Evolutionary conservation across 2,113 vertebrate genomes (phyloP), one percentile per base, ranked within the genome.

Genomic region (Corydoras maculifer): DNA sequence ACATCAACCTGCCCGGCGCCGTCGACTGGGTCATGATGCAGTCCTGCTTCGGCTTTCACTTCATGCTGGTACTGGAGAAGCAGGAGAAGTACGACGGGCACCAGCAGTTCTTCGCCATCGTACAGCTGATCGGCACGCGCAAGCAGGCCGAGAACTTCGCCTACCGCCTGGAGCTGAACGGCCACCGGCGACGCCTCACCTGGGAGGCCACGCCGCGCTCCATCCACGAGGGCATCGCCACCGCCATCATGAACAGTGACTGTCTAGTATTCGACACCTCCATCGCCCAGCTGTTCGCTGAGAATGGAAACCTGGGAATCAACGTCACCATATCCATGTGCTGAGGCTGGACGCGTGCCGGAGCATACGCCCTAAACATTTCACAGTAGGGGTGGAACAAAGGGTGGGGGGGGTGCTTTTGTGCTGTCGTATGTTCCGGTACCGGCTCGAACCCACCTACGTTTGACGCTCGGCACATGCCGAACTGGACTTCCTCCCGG

Each of bases 21-120:
- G 96, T 98, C 78, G 96, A 99, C 93, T 99, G 97, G 97, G 96
- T 99, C 18, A 99, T 99, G 96, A 99, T 99, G 97, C 97, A 99
- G 91, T 98, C 95, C 35, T 99, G 97, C 83, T 99, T 99, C 73
- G 95, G 96, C 81, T 98, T 98, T 87, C 97, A 99, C 85, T 98
- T 99, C 87, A 98, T 99, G 97, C 85, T 98, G 75, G 95, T 99
- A 11, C 84, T 99, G 89, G 96, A 99, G 91, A 99, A 99, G 86
- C 97, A 99, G 89, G 96, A 98, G 80, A 99, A 99, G 62, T 99
- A 98, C 0, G 96, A 99, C 70, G 97, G 97, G 69, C 97, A 99
- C 88, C 96, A 99, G 89, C 96, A 99, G 86, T 99, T 99, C 91
- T 98, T 99, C 62, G 96, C 97, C 58, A 99, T 98, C 48, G 95